Conservation (phyloP, 2,888 invertebrate species). For the Meliscaeva auricollis region DNA sequence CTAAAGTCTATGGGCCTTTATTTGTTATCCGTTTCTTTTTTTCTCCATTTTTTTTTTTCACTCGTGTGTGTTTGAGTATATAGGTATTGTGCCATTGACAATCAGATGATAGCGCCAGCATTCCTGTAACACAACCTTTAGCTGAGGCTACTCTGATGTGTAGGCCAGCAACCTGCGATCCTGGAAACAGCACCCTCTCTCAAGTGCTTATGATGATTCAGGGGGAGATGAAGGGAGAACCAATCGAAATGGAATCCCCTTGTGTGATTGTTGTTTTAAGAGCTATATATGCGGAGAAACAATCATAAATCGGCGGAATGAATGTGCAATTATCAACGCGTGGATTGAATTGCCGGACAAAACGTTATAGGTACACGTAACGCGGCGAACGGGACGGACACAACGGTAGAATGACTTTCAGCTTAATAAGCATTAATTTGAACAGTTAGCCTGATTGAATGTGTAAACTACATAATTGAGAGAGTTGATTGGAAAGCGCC, state of each 20-base stretch:
- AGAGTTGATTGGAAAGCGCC: slow-evolving; percentile 66
- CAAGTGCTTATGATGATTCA: neutral
- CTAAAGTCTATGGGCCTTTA: slow-evolving; percentile 33
- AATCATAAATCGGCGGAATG: slow-evolving; percentile 63
- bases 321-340: slow-evolving; percentile 64
- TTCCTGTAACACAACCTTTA: slow-evolving; percentile 15
- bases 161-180: neutral
- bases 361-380: neutral
- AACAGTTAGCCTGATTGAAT: slow-evolving; percentile 65
- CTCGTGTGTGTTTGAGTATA: neutral
- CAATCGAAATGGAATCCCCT: slow-evolving; percentile 12
- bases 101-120: slow-evolving; percentile 53
- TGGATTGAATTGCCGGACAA: slow-evolving; percentile 53
- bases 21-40: slow-evolving; percentile 14
- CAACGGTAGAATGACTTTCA: slow-evolving; percentile 40
- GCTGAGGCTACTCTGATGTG: neutral
- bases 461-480: slow-evolving; percentile 66
- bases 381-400: neutral
- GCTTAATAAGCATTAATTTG: slow-evolving; percentile 71
- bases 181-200: neutral
- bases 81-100: slow-evolving; percentile 44
- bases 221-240: neutral
- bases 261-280: slow-evolving; percentile 1
- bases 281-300: slow-evolving; percentile 2
- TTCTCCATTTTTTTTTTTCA: slow-evolving; percentile 4